Conservation (phyloP, 2,888 invertebrate species). For the Melieria omissa region DNA sequence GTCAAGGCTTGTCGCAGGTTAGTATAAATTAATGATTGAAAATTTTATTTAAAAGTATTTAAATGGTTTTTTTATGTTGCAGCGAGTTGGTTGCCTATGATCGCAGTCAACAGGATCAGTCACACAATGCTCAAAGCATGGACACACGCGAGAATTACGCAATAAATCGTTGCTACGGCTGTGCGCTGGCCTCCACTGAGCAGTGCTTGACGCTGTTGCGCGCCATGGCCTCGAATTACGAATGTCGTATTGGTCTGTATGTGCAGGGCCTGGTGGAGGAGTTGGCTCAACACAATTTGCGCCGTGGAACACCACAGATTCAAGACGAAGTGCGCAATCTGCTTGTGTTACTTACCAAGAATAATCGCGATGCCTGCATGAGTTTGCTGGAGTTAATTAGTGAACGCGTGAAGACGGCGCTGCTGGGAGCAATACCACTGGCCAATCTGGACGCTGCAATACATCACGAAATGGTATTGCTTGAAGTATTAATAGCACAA, state of each 20-base stretch:
- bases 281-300: constrained; percentile 88
- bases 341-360: constrained; percentile 87
- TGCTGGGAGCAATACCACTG: constrained; percentile 80
- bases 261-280: constrained; percentile 89
- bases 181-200: constrained; percentile 90
- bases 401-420: constrained; percentile 83
- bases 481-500: constrained; percentile 89
- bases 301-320: constrained; percentile 84
- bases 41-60: neutral
- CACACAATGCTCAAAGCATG: constrained; percentile 47
- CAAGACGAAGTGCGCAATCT: constrained; percentile 91
- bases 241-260: constrained; percentile 80
- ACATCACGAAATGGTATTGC: constrained; percentile 87
- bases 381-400: constrained; percentile 74
- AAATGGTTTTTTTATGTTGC: neutral
- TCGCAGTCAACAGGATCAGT: constrained; percentile 75
- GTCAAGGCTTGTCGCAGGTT: constrained; percentile 87
- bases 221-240: constrained; percentile 84
- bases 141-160: constrained; percentile 56
- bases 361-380: constrained; percentile 84
- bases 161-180: constrained; percentile 83
- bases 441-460: constrained; percentile 81
- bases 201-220: constrained; percentile 92
- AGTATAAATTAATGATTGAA: constrained; percentile 34
- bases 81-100: constrained; percentile 93